phyloP scores from a whole-genome alignment of 2,888 invertebrate species.

The Drosophila percnosoma region DNA sequence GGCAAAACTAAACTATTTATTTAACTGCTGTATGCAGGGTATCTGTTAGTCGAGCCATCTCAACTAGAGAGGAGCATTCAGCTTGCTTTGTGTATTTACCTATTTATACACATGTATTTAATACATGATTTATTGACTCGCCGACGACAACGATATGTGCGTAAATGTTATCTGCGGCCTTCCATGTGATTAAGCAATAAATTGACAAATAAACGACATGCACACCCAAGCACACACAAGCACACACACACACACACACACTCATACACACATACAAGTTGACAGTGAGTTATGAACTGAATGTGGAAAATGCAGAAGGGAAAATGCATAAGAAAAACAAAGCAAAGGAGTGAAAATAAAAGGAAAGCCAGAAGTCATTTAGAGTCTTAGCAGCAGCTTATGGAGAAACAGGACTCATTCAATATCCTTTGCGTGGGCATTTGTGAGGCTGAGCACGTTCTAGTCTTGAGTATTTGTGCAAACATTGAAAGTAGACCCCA shows the following conservation, averaged over 20 bases:
- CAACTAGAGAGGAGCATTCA: neutral
- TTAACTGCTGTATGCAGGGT: neutral
- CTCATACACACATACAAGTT: constrained; percentile 44
- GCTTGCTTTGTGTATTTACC: neutral
- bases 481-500: constrained; percentile 59
- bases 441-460: constrained; percentile 60
- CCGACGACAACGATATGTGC: constrained; percentile 26
- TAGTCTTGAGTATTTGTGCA: constrained; percentile 65
- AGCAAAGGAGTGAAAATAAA: constrained; percentile 25
- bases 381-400: neutral
- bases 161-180: constrained; percentile 66
- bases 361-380: constrained; percentile 17
- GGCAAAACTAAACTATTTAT: neutral
- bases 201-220: constrained; percentile 23
- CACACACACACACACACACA: neutral
- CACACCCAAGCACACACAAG: too few relatives aligned
- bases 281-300: constrained; percentile 72
- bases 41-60: neutral
- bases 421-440: constrained; percentile 3
- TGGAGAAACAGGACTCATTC: neutral
- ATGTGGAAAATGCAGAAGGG: constrained; percentile 20
- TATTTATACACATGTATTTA: constrained; percentile 19
- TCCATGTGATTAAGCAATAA: constrained; percentile 79
- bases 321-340: constrained; percentile 32
- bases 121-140: constrained; percentile 62